Conservation (phyloP, 1,140 invertebrate genomes). For the Zaprionus davidi region DNA sequence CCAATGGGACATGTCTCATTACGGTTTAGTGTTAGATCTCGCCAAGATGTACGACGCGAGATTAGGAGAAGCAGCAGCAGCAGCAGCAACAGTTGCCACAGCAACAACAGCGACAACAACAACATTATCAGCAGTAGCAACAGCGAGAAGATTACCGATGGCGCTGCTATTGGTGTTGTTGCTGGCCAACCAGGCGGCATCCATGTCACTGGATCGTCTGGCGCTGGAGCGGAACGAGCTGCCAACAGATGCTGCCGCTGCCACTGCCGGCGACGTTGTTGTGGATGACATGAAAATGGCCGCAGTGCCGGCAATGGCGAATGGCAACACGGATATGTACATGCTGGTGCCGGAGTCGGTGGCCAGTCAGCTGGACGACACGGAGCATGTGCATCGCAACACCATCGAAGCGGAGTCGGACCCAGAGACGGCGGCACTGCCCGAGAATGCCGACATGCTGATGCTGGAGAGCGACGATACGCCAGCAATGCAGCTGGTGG, state of each 20-base stretch:
- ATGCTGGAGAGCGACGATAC: constrained; percentile 78
- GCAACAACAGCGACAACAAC: background rate
- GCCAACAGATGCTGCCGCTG: background rate
- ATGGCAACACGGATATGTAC: constrained; percentile 67
- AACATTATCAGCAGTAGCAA: constrained; percentile 1
- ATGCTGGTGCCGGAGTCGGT: constrained; percentile 70
- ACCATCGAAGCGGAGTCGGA: constrained; percentile 49
- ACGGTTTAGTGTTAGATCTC: constrained; percentile 84
- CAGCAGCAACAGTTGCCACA: constrained; percentile 13
- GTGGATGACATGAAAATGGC: constrained; percentile 77
- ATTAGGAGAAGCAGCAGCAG: constrained; percentile 56
- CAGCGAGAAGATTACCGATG: background rate
- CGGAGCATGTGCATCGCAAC: constrained; percentile 68
- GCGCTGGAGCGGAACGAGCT: constrained; percentile 74
- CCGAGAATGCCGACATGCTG: constrained; percentile 63
- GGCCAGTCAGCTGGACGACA: constrained; percentile 65
- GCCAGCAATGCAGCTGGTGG: constrained; percentile 66
- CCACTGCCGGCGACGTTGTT: constrained; percentile 28
- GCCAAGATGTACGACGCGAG: constrained; percentile 81
- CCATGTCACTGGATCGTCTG: constrained; percentile 78
- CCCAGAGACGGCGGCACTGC: constrained; percentile 27
- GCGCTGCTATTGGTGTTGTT: constrained; percentile 34
- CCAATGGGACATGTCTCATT: constrained; percentile 84
- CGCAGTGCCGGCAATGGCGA: constrained; percentile 54
- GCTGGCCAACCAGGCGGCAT: constrained; percentile 1